Evolutionary conservation across 2,888 invertebrate species (phyloP).

Genomic region (Lasioglossum zephyrum): DNA sequence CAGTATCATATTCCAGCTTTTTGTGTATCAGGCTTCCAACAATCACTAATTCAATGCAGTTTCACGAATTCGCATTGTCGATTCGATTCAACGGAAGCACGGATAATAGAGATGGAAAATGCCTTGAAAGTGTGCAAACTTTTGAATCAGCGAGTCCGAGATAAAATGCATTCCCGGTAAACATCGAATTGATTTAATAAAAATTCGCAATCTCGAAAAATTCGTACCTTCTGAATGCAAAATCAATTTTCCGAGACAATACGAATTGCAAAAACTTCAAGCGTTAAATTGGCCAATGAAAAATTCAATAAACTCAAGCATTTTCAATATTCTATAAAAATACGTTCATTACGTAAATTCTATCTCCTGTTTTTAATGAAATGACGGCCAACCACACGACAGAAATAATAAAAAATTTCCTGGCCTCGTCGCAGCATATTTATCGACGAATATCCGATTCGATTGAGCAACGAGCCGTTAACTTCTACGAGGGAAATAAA

Average conservation of each 20-base stretch:
- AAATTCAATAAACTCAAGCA: background rate
- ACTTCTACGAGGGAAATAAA: slow-evolving; percentile 56
- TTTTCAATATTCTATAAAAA: background rate
- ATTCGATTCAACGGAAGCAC: background rate
- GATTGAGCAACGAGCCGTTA: slow-evolving; percentile 63
- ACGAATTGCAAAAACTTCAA: background rate
- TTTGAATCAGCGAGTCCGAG: background rate
- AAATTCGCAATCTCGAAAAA: background rate
- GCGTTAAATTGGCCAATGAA: background rate
- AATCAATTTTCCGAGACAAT: background rate
- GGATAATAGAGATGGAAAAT: background rate
- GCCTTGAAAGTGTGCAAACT: slow-evolving; percentile 6
- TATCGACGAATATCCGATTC: slow-evolving; percentile 53
- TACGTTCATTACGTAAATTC: background rate
- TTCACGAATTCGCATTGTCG: background rate
- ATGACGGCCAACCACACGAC: background rate
- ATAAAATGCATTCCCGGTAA: background rate
- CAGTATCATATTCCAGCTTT: background rate
- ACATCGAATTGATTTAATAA: background rate
- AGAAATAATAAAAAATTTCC: background rate
- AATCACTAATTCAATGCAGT: background rate
- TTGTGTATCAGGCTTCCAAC: background rate
- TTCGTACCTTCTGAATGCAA: background rate
- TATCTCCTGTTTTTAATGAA: background rate
- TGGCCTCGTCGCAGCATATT: background rate